Evolutionary conservation across 1,140 invertebrate species (phyloP).

Genomic region (Tachypleus tridentatus): DNA sequence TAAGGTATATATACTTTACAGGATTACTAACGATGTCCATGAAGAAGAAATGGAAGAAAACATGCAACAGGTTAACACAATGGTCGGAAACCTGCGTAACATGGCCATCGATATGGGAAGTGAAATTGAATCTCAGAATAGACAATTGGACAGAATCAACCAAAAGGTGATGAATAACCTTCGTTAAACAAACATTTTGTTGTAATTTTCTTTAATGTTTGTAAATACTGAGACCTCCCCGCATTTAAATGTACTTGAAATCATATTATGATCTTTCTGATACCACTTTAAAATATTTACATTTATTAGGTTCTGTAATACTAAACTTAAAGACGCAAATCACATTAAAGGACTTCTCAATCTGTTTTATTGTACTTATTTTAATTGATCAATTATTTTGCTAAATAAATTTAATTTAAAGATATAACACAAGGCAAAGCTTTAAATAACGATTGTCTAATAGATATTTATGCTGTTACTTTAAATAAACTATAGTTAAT

Average conservation of each 20-base stretch:
- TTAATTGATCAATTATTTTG: too few species aligned
- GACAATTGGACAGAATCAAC: conserved; percentile 93
- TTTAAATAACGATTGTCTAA: too few species aligned
- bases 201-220: background rate
- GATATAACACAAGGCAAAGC: too few species aligned
- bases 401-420: too few species aligned
- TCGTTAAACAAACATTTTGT: background rate
- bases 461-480: too few species aligned
- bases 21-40: conserved; percentile 47
- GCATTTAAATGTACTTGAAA: too few species aligned
- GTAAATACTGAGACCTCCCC: too few species aligned
- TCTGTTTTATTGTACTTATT: too few species aligned
- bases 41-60: conserved; percentile 49
- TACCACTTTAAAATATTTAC: background rate
- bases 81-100: conserved; percentile 96
- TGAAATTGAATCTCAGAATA: conserved; percentile 93
- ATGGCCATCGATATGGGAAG: conserved; percentile 99
- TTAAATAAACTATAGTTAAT: too few species aligned
- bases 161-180: conserved; percentile 60
- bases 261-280: background rate
- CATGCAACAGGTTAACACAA: conserved; percentile 53
- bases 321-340: background rate
- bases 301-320: background rate
- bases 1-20: conserved; percentile 19
- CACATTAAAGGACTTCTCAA: background rate